Percentiles rank a stretch among this genome's conserved stretches.
Conservation (phyloP, 2,888 invertebrate genomes). For the Bembecia ichneumoniformis region DNA sequence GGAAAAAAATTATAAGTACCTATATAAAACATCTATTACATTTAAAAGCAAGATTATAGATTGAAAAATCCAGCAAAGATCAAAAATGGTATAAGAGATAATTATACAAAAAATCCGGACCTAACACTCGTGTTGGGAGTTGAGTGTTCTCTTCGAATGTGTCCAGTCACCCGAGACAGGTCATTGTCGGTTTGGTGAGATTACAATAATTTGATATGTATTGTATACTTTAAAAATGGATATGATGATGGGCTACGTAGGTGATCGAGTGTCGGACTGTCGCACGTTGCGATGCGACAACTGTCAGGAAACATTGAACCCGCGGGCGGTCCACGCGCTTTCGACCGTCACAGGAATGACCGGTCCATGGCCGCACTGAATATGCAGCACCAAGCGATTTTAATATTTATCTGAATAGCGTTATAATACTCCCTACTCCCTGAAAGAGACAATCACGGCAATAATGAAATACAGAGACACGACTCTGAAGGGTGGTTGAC, state of each 20-base stretch:
- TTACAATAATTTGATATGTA: conserved; percentile 24
- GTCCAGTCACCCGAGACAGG: conserved; percentile 7
- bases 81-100: too few species aligned
- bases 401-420: conserved; percentile 54
- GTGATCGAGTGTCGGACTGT: conserved; percentile 6
- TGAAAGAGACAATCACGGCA: conserved; percentile 36
- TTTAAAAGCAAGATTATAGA: too few species aligned
- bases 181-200: conserved; percentile 17
- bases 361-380: conserved; percentile 56
- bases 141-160: background rate
- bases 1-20: background rate
- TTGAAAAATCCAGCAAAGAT: too few species aligned
- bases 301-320: conserved; percentile 28
- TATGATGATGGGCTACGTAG: conserved; percentile 6
- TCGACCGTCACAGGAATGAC: conserved; percentile 28
- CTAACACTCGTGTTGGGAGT: too few species aligned
- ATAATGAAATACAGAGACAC: conserved; percentile 46
- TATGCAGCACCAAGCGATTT: conserved; percentile 45
- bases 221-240: conserved; percentile 18
- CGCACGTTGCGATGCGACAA: background rate
- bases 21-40: background rate
- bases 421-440: conserved; percentile 51
- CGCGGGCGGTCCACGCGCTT: conserved; percentile 12
- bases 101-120: too few species aligned
- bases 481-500: conserved; percentile 38